Base-by-base conservation (phyloP, 2,888 invertebrate genomes). In the Acheta domesticus region DNA sequence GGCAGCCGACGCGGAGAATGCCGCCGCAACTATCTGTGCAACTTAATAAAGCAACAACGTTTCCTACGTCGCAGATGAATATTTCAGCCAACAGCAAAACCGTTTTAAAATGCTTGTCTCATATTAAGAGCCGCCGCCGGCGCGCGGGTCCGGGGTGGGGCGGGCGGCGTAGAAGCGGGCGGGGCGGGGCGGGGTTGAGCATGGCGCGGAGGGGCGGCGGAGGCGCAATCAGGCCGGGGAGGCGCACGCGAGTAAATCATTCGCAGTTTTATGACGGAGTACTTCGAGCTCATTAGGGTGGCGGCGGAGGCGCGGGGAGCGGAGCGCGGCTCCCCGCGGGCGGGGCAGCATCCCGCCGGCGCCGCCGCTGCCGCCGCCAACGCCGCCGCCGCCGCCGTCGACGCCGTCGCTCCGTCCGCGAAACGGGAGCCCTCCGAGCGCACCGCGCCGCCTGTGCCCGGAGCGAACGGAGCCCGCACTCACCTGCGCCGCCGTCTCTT, bases 11-110 rank as follows among this genome's bases (percentile, higher is more conserved):
- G 62, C 62, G 62, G 62, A 11, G 62, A 62, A 62, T 62, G 62
- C 62, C 14, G 62, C 62, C 62, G 62, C 62, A 62, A 62, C 62
- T 62, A 62, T 62, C 62, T 62, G 62, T 62, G 62, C 62, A 62
- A 62, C 62, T 62, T 62, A 62, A 62, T 62, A 62, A 62, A 62
- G 62, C 62, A 62, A 62, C 62, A 62, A 62, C 62, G 62, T 62
- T 62, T 62, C 62, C 62, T 62, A 62, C 62, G 62, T 62, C 62
- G 62, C 62, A 14, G 62, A 62, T 62, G 62, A 62, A 62, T 62
- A 62, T 62, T 62, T 62, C 62, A 62, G 62, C 62, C 62, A 14
- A 14, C 16, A 62, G 62, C 62, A 62, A 62, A 62, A 62, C 62
- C 62, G 62, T 62, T 62, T 62, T 62, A 62, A 62, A 62, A 62